These are phyloP conservation scores for Xyrauchen texanus DNA, from an alignment of 2,113 vertebrate genomes.

Conservation along the genomic window DNA sequence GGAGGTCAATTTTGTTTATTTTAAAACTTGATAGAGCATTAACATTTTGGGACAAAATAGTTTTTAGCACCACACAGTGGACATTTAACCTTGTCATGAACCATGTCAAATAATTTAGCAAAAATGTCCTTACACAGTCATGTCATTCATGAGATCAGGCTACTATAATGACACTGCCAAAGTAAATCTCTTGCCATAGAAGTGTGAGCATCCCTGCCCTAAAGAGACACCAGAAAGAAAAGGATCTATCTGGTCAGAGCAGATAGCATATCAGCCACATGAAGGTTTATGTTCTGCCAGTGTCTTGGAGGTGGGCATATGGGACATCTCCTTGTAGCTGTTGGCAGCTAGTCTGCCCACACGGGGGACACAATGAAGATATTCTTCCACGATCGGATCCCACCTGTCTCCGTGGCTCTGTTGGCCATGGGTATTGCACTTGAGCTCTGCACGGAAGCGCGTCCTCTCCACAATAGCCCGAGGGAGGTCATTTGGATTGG, in stretches of 20 bases:
- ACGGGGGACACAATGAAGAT: constrained; percentile 46
- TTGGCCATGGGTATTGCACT: constrained; percentile 47
- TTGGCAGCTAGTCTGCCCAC: constrained; percentile 46
- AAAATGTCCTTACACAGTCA: no score
- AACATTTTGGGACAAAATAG: no score
- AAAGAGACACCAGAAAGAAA: no score
- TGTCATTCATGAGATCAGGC: no score
- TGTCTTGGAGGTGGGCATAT: constrained; percentile 37
- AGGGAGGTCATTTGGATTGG: constrained; percentile 55
- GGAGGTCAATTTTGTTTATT: no score
- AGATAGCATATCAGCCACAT: constrained; percentile 39
- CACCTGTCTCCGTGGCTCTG: constrained; percentile 4
- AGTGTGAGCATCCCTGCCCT: no score
- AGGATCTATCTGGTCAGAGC: constrained; percentile 9
- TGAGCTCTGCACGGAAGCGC: background rate
- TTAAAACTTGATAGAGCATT: no score
- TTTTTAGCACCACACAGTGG: no score
- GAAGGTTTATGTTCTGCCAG: constrained; percentile 48
- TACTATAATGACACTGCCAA: no score
- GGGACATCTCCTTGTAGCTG: constrained; percentile 24
- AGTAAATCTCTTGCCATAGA: no score
- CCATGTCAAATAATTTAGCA: no score
- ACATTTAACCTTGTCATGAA: no score
- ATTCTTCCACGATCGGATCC: constrained; percentile 36
- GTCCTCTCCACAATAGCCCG: constrained; percentile 50